These are phyloP conservation scores for Hipparchia semele DNA, from an alignment of 2,888 invertebrate genomes.

Conservation along the genomic window DNA sequence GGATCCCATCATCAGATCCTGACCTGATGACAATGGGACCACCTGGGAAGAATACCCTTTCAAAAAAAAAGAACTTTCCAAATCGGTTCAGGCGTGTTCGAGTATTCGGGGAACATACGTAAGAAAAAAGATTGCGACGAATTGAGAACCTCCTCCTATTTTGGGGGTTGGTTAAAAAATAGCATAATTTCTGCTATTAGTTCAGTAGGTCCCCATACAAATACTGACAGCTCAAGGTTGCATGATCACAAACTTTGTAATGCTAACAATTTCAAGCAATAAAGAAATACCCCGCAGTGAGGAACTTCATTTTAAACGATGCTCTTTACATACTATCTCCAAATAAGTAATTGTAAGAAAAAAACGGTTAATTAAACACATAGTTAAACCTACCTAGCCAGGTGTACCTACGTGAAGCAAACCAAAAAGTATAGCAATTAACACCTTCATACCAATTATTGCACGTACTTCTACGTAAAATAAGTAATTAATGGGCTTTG, in stretches of 20 bases:
- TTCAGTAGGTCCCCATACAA: slow-evolving; percentile 12
- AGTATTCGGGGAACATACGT: no score
- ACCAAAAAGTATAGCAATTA: slow-evolving; percentile 6
- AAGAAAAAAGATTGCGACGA: no score
- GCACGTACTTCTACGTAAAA: slow-evolving; percentile 7
- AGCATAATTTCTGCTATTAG: neutral
- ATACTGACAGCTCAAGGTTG: slow-evolving; percentile 7
- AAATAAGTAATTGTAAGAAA: slow-evolving; percentile 5
- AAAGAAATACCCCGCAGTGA: slow-evolving; percentile 8
- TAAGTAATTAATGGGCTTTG: slow-evolving; percentile 21
- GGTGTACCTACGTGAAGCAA: neutral
- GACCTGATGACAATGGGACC: no score
- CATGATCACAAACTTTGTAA: neutral
- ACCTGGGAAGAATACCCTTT: no score
- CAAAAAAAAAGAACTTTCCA: no score
- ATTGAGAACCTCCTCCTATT: no score
- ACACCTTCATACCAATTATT: slow-evolving; percentile 14
- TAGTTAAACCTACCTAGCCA: neutral
- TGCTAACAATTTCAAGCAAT: neutral
- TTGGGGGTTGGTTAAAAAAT: neutral
- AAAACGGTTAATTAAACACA: slow-evolving; percentile 6
- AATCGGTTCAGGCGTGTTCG: no score
- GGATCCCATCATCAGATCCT: no score
- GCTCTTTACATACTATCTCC: slow-evolving; percentile 2
- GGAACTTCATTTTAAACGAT: neutral